phyloP scores from a whole-genome alignment of 2,113 vertebrate genomes.

The Ahaetulla prasina region DNA sequence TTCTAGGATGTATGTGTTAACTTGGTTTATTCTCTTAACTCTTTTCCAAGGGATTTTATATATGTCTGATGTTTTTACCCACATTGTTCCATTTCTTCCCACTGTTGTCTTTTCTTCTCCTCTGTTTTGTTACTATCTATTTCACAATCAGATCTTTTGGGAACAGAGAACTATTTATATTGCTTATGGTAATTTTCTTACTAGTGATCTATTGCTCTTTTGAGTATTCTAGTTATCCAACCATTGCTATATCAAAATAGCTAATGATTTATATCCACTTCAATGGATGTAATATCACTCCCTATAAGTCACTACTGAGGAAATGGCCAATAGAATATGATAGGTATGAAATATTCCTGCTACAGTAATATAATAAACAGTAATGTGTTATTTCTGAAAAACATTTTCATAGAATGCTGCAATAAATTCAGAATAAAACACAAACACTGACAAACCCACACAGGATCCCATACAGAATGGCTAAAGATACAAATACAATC shows the following conservation, averaged over 20 bases:
- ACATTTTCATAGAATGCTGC: constrained; percentile 22
- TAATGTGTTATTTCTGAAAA: constrained; percentile 40
- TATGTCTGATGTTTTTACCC: not conserved
- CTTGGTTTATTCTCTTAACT: not conserved
- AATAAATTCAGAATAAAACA: not conserved
- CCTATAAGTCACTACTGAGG: not conserved
- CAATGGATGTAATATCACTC: not conserved
- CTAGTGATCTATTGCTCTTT: not conserved
- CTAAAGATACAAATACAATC: not conserved
- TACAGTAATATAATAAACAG: constrained; percentile 11
- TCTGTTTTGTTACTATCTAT: not conserved
- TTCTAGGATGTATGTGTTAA: not conserved
- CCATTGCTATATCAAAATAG: not conserved
- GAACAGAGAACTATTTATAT: not conserved
- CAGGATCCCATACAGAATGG: not conserved
- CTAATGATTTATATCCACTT: not conserved
- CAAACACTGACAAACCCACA: constrained; percentile 12
- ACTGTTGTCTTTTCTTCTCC: not conserved
- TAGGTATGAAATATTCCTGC: not conserved
- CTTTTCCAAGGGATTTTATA: not conserved
- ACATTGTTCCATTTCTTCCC: not conserved
- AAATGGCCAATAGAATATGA: not conserved
- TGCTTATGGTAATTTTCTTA: not conserved
- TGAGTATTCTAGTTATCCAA: not conserved
- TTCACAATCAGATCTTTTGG: not conserved